phyloP scores from a whole-genome alignment of 2,888 invertebrate species.

The Ellobium chinense region DNA sequence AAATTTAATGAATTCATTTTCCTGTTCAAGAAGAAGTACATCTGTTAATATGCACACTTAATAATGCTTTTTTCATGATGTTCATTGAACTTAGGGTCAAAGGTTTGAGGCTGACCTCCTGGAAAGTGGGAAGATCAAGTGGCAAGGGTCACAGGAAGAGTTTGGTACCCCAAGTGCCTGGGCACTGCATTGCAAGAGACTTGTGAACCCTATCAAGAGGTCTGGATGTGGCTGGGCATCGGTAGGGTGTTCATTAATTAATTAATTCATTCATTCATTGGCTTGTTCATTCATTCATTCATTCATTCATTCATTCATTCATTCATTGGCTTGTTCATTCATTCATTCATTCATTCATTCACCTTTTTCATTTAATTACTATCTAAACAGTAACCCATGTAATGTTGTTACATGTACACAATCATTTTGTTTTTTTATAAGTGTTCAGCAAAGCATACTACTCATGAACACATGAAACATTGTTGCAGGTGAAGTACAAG shows the following conservation, averaged over 20 bases:
- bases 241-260: conserved; percentile 81
- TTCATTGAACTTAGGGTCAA: conserved; percentile 86
- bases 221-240: conserved; percentile 97
- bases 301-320: background rate
- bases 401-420: too few relatives aligned
- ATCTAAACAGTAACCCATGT: too few relatives aligned
- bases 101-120: conserved; percentile 92
- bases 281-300: background rate
- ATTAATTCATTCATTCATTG: background rate
- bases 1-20: too few relatives aligned
- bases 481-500: conserved; percentile 83
- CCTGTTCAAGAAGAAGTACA: too few relatives aligned
- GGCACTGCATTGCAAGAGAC: conserved; percentile 94
- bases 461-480: too few relatives aligned
- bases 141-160: conserved; percentile 90
- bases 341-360: background rate
- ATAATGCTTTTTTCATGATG: too few relatives aligned
- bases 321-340: background rate
- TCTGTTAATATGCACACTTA: too few relatives aligned
- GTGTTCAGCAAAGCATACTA: too few relatives aligned
- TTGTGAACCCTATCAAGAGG: conserved; percentile 93
- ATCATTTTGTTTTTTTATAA: too few relatives aligned
- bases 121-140: conserved; percentile 89
- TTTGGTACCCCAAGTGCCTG: conserved; percentile 95
- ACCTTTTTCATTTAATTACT: background rate